Base-by-base conservation (phyloP, 2,797 vertebrate species). In the Australoheros facetus region DNA sequence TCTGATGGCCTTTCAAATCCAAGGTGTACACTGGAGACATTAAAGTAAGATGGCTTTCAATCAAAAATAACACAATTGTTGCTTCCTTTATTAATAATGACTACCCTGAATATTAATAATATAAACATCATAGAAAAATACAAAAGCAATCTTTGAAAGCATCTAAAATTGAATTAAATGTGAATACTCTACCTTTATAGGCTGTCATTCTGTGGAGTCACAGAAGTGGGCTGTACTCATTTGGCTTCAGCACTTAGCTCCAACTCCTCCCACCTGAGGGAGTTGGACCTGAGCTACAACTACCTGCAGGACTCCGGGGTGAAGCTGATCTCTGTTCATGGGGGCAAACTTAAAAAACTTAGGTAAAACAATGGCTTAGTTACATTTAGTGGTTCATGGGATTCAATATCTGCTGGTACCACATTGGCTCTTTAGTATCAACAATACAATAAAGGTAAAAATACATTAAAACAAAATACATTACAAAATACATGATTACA, bases 201-300 rank as follows among this genome's bases (percentile, higher is more conserved):
- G 53, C 28, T 90, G 53, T 82, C 82, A 0, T 88, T 90, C 77
- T 88, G 88, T 2, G 71, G 75, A 12, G 10, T 89, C 72, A 87
- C 85, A 8, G 11, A 34, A 42, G 21, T 77, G 71, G 59, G 69
- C 54, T 78, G 79, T 39, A n/a, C 23, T 45, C 28, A 69, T 28
- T 55, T 89, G 78, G 71, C 71, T 30, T 83, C 80, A 70, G 86
- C 84, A 0, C 59, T 88, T 71, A 78, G 48, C 56, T 83, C 78
- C 53, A 86, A 81, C 23, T 75, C 75, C 2, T 85, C 77, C 11
- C 45, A 71, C n/a, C 69, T 85, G 56, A 83, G 48, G 71, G 39
- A 73, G 5, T 64, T 87, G 51, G 88, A 88, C 57, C 72, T 82
- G 13, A 85, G 64, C 72, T 89, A 85, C 66, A 80, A 84, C 75